Evolutionary conservation across 2,113 vertebrate genomes (phyloP), one percentile per base, ranked within the genome.

Genomic region (Tauraco erythrolophus): DNA sequence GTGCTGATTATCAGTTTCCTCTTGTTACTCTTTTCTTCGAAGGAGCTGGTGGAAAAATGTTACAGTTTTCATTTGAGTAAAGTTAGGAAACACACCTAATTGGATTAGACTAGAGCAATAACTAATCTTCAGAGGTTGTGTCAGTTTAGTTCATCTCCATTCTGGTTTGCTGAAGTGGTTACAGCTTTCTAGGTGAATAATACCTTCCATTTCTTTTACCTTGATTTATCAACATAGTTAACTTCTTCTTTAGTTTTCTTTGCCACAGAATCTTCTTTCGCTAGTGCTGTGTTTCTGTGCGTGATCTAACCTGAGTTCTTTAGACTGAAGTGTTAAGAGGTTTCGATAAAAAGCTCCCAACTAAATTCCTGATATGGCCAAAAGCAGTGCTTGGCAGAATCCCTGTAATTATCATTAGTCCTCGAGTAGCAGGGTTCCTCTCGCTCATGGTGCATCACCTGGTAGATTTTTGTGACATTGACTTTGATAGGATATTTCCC

Each of bases 81-180:
- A 96, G 62, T 68, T 61, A 84, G 92, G 91, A 77, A 92, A 54
- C 50, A 11, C 10, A 19, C 28, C 21, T 84, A 50, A 90, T 66
- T 80, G 78, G 58, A 83, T 95, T 93, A 84, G 50, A 24, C 41
- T 70, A 30, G 37, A 72, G 58, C 35, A 75, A 37, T 93, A 94
- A 84, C 94, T 89, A 74, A 86, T 94, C 58, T 62, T 64, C 68
- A 60, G 80, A 81, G 83, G n/a, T 30, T 87, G 48, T 91, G 87
- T 89, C 39, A 41, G 21, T 83, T 90, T 65, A 93, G 68, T 76
- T 84, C 0, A 0, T 54, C 76, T 89, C 69, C 12, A 3, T 64
- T 84, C 46, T 50, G 69, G 75, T 62, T 76, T 45, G 69, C 45
- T 61, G 50, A 72, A 57, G 53, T 45, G 24, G 33, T 72, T 90